Conservation (phyloP, 2,797 vertebrate genomes). For the Galagoides demidoff region DNA sequence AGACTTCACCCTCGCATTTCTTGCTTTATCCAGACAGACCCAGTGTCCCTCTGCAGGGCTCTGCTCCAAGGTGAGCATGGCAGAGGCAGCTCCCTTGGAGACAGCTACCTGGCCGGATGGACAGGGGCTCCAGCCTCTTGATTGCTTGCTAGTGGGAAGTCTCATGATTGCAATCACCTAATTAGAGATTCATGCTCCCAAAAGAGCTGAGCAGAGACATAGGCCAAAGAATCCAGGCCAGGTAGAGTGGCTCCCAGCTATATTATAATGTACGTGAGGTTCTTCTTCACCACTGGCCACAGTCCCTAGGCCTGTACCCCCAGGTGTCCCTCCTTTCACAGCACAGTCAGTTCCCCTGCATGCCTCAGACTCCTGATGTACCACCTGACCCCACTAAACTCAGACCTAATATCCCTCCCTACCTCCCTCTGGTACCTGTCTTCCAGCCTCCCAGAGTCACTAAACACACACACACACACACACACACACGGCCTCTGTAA, state of each 20-base stretch:
- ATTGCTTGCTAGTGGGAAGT: slow-evolving; percentile 21
- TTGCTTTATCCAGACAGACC: background rate
- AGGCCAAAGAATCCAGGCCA: background rate
- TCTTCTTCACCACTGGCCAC: background rate
- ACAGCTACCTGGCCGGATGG: background rate
- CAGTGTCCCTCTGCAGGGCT: background rate
- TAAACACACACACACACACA: background rate
- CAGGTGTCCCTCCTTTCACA: background rate
- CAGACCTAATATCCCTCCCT: background rate
- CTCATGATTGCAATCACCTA: slow-evolving; percentile 2
- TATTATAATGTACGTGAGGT: background rate
- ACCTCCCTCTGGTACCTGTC: background rate
- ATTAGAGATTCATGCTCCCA: slow-evolving; percentile 16
- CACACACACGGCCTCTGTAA: background rate
- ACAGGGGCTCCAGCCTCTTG: background rate
- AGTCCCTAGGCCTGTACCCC: background rate
- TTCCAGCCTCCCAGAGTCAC: background rate
- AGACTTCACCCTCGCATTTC: background rate
- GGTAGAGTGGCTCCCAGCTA: background rate
- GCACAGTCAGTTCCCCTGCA: background rate
- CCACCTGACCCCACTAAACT: background rate
- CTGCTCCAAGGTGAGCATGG: background rate
- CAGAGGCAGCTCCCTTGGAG: background rate
- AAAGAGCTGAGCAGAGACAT: slow-evolving; percentile 17
- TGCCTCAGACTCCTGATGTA: background rate